Percentiles rank a stretch among this genome's conserved stretches.
Conservation (phyloP, 1,140 invertebrate genomes). For the Heliconius eleuchia region DNA sequence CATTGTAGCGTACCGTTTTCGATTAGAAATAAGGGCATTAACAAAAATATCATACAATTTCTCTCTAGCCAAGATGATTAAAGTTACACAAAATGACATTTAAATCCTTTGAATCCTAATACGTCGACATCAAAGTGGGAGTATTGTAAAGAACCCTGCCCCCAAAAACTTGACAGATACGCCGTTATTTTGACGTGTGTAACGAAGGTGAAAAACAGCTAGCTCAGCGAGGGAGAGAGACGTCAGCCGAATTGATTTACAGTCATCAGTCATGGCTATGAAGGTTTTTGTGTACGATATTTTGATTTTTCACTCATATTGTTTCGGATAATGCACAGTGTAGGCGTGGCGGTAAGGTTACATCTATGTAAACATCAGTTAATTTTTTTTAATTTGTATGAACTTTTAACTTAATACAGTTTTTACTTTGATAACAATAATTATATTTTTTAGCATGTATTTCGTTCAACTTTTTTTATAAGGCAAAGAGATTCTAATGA, state of each 20-base stretch:
- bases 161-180: slow-evolving; percentile 29
- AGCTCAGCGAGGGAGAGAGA: slow-evolving; percentile 69
- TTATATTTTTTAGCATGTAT: background rate
- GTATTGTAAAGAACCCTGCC: slow-evolving; percentile 40
- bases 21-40: background rate
- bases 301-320: slow-evolving; percentile 28
- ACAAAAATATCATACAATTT: background rate
- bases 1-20: background rate
- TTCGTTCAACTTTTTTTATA: background rate
- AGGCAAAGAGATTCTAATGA: no score
- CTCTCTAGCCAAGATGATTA: background rate
- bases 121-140: slow-evolving; percentile 30
- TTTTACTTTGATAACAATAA: background rate
- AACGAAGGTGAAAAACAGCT: slow-evolving; percentile 74
- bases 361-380: background rate
- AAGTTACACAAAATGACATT: slow-evolving; percentile 29
- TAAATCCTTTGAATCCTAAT: slow-evolving; percentile 35
- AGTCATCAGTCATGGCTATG: slow-evolving; percentile 67
- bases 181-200: slow-evolving; percentile 75
- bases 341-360: background rate
- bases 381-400: background rate
- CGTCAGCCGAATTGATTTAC: slow-evolving; percentile 74
- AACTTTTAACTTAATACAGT: background rate
- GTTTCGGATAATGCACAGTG: slow-evolving; percentile 14
- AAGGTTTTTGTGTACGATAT: slow-evolving; percentile 44